These are phyloP conservation scores for Rhamphomyia laevipes DNA, from an alignment of 2,888 invertebrate species.

Conservation along the genomic window DNA sequence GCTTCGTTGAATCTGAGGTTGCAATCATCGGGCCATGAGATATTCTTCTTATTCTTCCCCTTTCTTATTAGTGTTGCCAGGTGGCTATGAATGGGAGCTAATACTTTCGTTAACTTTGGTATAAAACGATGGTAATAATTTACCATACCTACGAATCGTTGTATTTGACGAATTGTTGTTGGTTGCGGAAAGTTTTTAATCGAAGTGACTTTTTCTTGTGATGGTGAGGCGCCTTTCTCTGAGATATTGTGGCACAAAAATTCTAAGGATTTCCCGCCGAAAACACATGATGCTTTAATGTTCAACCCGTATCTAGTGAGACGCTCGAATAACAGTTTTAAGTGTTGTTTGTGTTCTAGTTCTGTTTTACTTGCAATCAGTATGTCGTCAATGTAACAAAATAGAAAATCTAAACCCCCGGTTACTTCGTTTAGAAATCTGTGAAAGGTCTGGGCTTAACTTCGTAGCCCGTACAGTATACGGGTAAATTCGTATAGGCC, in stretches of 20 bases:
- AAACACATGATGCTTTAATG: slow-evolving; percentile 11
- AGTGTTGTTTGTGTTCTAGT: slow-evolving; percentile 15
- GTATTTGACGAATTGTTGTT: neutral
- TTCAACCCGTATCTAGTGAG: slow-evolving; percentile 14
- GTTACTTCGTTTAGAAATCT: slow-evolving; percentile 6
- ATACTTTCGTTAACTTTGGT: neutral
- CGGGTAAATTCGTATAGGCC: slow-evolving; percentile 22
- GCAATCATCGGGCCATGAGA: neutral
- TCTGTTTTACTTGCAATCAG: slow-evolving; percentile 10
- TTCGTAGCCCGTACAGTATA: slow-evolving; percentile 26
- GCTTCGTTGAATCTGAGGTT: neutral
- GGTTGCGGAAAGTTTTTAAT: neutral
- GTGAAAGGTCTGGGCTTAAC: slow-evolving; percentile 25
- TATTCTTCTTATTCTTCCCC: neutral
- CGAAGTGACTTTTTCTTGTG: slow-evolving; percentile 1
- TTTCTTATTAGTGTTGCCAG: neutral
- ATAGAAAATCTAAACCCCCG: slow-evolving; percentile 15
- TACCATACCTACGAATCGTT: slow-evolving; percentile 10
- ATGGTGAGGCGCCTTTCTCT: slow-evolving; percentile 1
- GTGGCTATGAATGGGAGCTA: neutral
- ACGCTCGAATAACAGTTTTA: slow-evolving; percentile 12
- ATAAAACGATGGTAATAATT: slow-evolving; percentile 9
- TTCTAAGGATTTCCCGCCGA: neutral
- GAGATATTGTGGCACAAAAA: neutral
- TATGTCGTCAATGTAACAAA: too few species aligned